phyloP scores from a whole-genome alignment of 1,140 invertebrate species.

The Pantala flavescens region DNA sequence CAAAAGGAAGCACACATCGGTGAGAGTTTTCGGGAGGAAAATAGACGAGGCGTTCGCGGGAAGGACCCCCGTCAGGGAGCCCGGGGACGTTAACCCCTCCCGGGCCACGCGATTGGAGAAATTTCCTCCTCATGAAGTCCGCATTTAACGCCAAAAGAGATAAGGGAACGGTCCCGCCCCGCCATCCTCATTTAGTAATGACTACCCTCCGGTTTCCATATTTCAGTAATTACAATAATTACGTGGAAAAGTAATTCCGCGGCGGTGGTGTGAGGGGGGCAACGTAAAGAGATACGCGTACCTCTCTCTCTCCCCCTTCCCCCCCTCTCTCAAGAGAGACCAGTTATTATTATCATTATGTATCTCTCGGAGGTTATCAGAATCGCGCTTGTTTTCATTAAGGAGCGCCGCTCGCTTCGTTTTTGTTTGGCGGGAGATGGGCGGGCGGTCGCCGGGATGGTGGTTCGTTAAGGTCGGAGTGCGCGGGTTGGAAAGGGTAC shows the following conservation, averaged over 20 bases:
- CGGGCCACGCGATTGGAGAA: neutral
- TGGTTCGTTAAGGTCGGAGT: no score
- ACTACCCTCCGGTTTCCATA: constrained; percentile 3
- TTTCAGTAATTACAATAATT: constrained; percentile 2
- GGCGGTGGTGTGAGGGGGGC: neutral
- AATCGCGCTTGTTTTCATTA: no score
- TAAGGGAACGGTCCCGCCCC: neutral
- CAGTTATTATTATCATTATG: no score
- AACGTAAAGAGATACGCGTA: neutral
- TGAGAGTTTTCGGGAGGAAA: neutral
- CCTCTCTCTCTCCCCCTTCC: neutral
- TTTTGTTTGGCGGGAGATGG: no score
- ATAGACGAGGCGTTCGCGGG: neutral
- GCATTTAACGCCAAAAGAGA: neutral
- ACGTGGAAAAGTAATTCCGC: neutral
- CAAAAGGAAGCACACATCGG: no score
- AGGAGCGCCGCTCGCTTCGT: no score
- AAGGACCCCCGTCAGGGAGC: neutral
- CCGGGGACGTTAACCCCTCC: constrained; percentile 1
- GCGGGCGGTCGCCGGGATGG: no score
- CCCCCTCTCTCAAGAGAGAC: neutral
- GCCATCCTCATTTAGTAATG: neutral
- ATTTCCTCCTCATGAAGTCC: neutral
- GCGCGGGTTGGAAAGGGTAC: no score
- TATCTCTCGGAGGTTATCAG: no score